These are phyloP conservation scores for Harpalus rubripes DNA, from an alignment of 2,888 invertebrate species.

Conservation along the genomic window DNA sequence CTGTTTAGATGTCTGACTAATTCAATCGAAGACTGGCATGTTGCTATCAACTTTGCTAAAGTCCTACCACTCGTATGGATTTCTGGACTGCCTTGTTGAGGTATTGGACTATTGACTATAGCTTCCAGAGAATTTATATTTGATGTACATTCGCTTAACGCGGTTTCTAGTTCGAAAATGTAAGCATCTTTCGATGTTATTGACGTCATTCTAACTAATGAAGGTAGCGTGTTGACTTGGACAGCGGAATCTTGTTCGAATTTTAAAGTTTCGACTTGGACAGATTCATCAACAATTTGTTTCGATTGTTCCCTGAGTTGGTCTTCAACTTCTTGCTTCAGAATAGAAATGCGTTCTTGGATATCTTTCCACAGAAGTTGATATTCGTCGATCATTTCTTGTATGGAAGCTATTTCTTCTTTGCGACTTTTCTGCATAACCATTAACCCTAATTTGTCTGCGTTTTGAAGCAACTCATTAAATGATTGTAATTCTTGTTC, in stretches of 20 bases:
- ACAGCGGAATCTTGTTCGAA: slow-evolving; percentile 88
- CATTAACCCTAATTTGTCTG: slow-evolving; percentile 81
- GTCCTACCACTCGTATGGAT: slow-evolving; percentile 83
- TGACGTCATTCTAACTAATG: slow-evolving; percentile 82
- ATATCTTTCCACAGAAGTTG: slow-evolving; percentile 83
- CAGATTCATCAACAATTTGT: slow-evolving; percentile 80
- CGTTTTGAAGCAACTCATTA: slow-evolving; percentile 79
- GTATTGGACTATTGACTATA: slow-evolving; percentile 82
- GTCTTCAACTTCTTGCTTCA: slow-evolving; percentile 76
- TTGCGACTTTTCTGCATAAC: slow-evolving; percentile 81
- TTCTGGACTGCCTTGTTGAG: slow-evolving; percentile 79
- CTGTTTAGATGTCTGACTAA: slow-evolving; percentile 89
- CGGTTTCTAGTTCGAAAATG: slow-evolving; percentile 86
- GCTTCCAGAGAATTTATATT: slow-evolving; percentile 84
- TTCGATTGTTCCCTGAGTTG: slow-evolving; percentile 73
- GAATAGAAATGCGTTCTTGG: slow-evolving; percentile 78
- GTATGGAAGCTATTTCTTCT: slow-evolving; percentile 80
- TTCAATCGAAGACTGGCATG: slow-evolving; percentile 90
- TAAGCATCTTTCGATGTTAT: slow-evolving; percentile 92
- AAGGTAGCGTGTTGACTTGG: slow-evolving; percentile 89
- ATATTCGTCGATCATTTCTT: slow-evolving; percentile 84
- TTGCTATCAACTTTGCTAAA: slow-evolving; percentile 87
- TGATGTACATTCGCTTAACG: slow-evolving; percentile 85
- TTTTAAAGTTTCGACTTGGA: slow-evolving; percentile 86
- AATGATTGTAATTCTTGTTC: slow-evolving; percentile 81